Evolutionary conservation across 2,113 vertebrate species (phyloP), one percentile per base, ranked within the genome.

Genomic region (Entelurus aequoreus): DNA sequence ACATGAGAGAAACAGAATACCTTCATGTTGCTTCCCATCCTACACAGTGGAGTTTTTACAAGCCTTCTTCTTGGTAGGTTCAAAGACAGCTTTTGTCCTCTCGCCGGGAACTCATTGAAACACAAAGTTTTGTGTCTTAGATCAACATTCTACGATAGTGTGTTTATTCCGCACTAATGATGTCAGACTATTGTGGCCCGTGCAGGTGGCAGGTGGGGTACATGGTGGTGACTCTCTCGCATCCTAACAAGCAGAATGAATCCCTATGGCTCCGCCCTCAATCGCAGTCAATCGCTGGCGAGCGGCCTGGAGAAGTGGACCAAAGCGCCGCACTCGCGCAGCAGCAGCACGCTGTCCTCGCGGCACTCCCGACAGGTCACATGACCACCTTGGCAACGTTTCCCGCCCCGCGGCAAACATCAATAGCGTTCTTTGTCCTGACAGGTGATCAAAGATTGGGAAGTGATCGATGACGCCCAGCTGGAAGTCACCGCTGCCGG

Each of bases 331-430:
- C 90, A 90, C 54, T 93, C 92, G 0, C 83, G 91, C 60, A 92
- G 90, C 37, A 92, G 84, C 75, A 97, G 93, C 84, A 90, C 89
- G 0, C 86, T 91, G 65, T 93, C 94, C 0, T 92, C 93, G 37
- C 85, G 70, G 11, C 86, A 82, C 72, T 88, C 86, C 64, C 82
- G 83, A 77, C 85, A 84, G 77, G 86, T 84, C 48, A 91, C 90
- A 0, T 5, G 5, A 3, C 51, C 5, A 28, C 10, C 13, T 1
- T 49, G 5, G 15, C 9, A 12, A 12, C 5, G 42, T 46, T 11
- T 4, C 42, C 11, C 5, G 3, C 28, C 42, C 11, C 47, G 8
- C 15, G 4, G 6, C n/a, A 5, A 50, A 57, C n/a, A 6, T 13
- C 4, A 14, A 49, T 16, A 7, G 3, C 9, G 9, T 15, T n/a